These are phyloP conservation scores for Hoplostethus mediterraneus DNA, from an alignment of 2,797 vertebrate species.

Conservation along the genomic window DNA sequence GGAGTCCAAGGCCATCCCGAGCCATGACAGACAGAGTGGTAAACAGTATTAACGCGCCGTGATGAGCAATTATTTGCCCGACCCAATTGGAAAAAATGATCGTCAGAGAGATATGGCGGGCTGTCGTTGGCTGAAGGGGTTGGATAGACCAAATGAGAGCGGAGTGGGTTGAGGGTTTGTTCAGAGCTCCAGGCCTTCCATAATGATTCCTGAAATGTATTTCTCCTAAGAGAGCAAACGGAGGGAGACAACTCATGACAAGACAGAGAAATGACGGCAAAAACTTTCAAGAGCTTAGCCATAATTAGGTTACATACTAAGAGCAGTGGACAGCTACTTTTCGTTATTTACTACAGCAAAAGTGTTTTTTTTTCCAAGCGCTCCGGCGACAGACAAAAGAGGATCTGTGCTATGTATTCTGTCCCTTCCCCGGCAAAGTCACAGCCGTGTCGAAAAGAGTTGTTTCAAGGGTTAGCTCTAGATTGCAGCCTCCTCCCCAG, in stretches of 20 bases:
- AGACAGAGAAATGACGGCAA: slow-evolving; percentile 33
- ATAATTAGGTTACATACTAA: slow-evolving; percentile 59
- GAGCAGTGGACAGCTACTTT: slow-evolving; percentile 23
- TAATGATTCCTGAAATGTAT: slow-evolving; percentile 70
- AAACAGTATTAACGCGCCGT: slow-evolving; percentile 77
- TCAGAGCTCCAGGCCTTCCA: slow-evolving; percentile 51
- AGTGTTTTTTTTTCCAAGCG: slow-evolving; percentile 3
- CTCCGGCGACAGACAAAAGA: slow-evolving; percentile 22
- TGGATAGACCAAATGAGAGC: slow-evolving; percentile 30
- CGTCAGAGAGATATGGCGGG: slow-evolving; percentile 43
- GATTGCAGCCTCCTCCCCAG: slow-evolving; percentile 59
- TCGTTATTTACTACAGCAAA: slow-evolving; percentile 31
- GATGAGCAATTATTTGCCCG: slow-evolving; percentile 81
- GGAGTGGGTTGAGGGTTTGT: slow-evolving; percentile 40
- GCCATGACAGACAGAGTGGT: slow-evolving; percentile 75
- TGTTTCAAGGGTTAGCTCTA: slow-evolving; percentile 63
- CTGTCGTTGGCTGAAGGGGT: slow-evolving; percentile 41
- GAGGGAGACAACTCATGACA: slow-evolving; percentile 35
- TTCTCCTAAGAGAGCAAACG: slow-evolving; percentile 41
- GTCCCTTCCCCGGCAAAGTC: slow-evolving; percentile 47
- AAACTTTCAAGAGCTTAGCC: slow-evolving; percentile 33
- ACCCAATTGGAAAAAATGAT: slow-evolving; percentile 70
- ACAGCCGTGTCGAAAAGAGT: slow-evolving; percentile 56
- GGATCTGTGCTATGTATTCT: slow-evolving; percentile 38
- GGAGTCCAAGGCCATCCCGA: slow-evolving; percentile 35